Evolutionary conservation across 2,888 invertebrate species (phyloP).

Genomic region (Callyntrura guangdongensis): DNA sequence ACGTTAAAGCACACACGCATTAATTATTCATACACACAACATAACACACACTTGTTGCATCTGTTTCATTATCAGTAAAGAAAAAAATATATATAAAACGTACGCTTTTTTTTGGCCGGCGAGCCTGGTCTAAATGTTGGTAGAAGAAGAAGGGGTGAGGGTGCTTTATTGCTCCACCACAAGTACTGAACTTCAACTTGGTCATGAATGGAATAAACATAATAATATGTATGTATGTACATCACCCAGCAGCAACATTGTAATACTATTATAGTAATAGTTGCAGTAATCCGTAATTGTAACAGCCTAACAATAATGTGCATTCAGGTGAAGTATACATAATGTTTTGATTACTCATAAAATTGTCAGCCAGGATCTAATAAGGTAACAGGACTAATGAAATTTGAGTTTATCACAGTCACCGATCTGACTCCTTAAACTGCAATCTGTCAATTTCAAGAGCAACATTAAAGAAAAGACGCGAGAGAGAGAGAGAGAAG

Average conservation of each 20-base stretch:
- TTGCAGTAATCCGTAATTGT: not conserved
- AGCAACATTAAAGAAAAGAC: slow-evolving; percentile 63
- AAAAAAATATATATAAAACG: slow-evolving; percentile 13
- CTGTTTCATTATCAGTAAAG: not conserved
- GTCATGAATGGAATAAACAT: slow-evolving; percentile 19
- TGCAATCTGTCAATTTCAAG: slow-evolving; percentile 80
- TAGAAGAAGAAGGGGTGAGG: no score
- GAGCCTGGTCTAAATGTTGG: slow-evolving; percentile 20
- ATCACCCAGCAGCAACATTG: not conserved
- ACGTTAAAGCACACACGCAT: no score
- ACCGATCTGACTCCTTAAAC: slow-evolving; percentile 74
- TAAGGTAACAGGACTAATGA: slow-evolving; percentile 76
- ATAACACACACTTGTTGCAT: not conserved
- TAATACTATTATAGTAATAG: slow-evolving; percentile 9
- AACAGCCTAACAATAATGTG: slow-evolving; percentile 55
- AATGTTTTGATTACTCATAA: slow-evolving; percentile 74
- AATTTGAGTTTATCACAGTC: slow-evolving; percentile 79
- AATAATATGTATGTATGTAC: no score
- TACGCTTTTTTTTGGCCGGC: slow-evolving; percentile 15
- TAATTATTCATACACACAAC: not conserved
- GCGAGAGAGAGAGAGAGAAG: no score
- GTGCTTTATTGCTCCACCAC: no score
- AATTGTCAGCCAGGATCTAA: slow-evolving; percentile 77
- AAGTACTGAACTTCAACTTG: slow-evolving; percentile 47
- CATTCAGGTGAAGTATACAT: slow-evolving; percentile 64